phyloP scores from a whole-genome alignment of 2,888 invertebrate species.

The Lacanobia wlatinum region DNA sequence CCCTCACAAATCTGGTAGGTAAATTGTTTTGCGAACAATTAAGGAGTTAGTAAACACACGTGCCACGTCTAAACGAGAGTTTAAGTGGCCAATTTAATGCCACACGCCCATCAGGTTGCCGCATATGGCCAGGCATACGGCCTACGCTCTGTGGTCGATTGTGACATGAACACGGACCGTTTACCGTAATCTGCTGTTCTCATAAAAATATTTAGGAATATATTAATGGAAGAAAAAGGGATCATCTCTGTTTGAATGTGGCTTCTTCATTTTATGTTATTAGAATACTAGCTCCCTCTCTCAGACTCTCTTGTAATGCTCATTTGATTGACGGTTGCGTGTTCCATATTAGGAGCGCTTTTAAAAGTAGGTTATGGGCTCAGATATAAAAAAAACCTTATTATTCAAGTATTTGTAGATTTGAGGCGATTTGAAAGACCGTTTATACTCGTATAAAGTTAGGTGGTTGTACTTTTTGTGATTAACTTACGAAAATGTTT shows the following conservation, averaged over 20 bases:
- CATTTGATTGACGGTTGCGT: background rate
- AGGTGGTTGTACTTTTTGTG: background rate
- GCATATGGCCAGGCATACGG: conserved; percentile 81
- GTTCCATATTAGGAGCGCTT: background rate
- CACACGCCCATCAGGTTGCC: conserved; percentile 79
- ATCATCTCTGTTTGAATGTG: background rate
- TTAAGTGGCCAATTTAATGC: conserved; percentile 80
- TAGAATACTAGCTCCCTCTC: no score
- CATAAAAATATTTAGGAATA: conserved; percentile 3
- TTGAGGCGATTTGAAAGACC: no score
- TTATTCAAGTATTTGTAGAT: no score
- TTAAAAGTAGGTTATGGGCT: background rate
- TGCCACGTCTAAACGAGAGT: conserved; percentile 67
- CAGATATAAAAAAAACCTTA: no score
- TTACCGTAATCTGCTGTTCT: conserved; percentile 38
- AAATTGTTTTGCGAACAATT: conserved; percentile 66
- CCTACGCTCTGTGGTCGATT: conserved; percentile 80
- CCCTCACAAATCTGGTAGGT: conserved; percentile 63
- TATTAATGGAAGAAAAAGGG: background rate
- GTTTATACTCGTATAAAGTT: no score
- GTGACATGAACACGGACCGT: conserved; percentile 54
- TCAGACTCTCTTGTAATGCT: no score
- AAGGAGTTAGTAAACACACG: conserved; percentile 71
- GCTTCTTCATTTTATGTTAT: no score
- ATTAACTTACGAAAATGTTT: background rate